Evolutionary conservation across 2,888 invertebrate genomes (phyloP).

Genomic region (Dolomedes plantarius): DNA sequence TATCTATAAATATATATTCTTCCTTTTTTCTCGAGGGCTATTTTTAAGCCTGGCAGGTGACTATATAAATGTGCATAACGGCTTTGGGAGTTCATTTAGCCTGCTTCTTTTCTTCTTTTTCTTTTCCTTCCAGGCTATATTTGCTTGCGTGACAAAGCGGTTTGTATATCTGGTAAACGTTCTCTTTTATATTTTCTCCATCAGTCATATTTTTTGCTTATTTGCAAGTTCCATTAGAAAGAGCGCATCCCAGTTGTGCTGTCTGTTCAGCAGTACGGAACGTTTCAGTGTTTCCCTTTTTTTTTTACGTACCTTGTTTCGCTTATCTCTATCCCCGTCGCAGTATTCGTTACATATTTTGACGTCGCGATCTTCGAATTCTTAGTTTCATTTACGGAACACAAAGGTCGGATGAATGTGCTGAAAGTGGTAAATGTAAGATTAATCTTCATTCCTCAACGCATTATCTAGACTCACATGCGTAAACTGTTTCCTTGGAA

Average conservation of each 20-base stretch:
- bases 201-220: conserved; percentile 18
- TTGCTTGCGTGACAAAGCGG: conserved; percentile 46
- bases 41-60: conserved; percentile 65
- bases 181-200: not conserved
- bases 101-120: conserved; percentile 28
- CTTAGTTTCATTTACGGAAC: not conserved
- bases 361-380: not conserved
- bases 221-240: conserved; percentile 10
- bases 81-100: conserved; percentile 53
- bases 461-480: too few species aligned
- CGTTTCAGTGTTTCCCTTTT: not conserved
- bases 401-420: too few species aligned
- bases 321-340: not conserved
- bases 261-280: conserved; percentile 27
- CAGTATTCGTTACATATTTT: not conserved
- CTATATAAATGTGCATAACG: conserved; percentile 61
- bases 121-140: conserved; percentile 32
- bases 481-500: too few species aligned
- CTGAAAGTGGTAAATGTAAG: too few species aligned
- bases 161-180: conserved; percentile 45
- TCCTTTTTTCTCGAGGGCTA: conserved; percentile 48
- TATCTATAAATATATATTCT: conserved; percentile 68
- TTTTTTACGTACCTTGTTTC: not conserved
- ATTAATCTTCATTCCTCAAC: too few species aligned
- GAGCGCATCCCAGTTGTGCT: conserved; percentile 17